Evolutionary conservation across 2,113 vertebrate species (phyloP), one percentile per base, ranked within the genome.

Genomic region (Ia io): DNA sequence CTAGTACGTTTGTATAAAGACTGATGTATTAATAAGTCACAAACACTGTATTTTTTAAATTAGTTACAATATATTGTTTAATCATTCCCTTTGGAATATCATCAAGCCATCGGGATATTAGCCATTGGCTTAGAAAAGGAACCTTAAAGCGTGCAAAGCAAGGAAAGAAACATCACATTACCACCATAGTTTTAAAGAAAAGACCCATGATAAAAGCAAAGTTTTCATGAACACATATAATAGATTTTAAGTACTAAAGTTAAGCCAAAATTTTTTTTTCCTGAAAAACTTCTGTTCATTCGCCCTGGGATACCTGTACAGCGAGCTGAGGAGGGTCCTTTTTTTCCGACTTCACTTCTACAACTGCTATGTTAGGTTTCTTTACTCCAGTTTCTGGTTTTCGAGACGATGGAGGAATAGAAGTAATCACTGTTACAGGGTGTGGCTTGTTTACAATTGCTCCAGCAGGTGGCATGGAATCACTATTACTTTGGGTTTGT

Each of bases 301-400:
- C 4, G 9, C 9, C n/a, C 25, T 18, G 30, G 42, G 3, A 30
- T 97, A 99, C 99, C 99, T 99, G 99, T n/a, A 99, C 97, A 93
- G 98, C 97, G 51, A 99, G 98, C 8, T 98, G 97, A 74, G 98
- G 97, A 11, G 97, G 98, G 16, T 98, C 98, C 95, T 98, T 98
- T 0, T 98, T 98, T 88, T 98, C 98, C 0, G 97, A 99, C 91
- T 65, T 98, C 98, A 98, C 96, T 84, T 98, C 98, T 93, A 98
- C 70, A 20, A 99, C 88, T 44, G 98, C 98, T 56, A 98, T 56
- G 18, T 98, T 98, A 79, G 98, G 88, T 2, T 98, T 98, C 77
- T 98, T 98, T 1, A 98, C 59, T 85, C 96, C 95, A 3, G 63
- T 40, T 0, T 92, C 79, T 67, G 53, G 56, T 91, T 98, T 98